Evolutionary conservation across 2,888 invertebrate genomes (phyloP), one percentile per base, ranked within the genome.

Genomic region (Andrena bicolor): DNA sequence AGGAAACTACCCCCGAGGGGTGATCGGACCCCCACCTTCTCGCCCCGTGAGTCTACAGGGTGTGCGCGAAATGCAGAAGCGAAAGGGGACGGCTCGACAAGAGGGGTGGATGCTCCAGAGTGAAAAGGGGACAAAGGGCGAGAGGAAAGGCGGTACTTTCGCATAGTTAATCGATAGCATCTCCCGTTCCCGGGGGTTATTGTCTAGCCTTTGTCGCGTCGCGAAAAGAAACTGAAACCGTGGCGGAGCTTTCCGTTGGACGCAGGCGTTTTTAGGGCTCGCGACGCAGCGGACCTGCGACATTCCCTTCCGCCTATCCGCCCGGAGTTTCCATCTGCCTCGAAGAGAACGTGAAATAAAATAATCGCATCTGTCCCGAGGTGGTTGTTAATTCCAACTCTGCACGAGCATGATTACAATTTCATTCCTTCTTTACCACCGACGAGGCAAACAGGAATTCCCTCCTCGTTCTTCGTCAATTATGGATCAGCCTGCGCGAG

Each of bases 111-210:
- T 41, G 65, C 58, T 32, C 48, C 53, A 72, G 51, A 48, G 23
- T 41, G 23, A n/a, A 72, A 73, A 48, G 66, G 70, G 84, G 51
- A 74, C 71, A 73, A 75, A 73, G 77, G 51, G 60, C 8, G 53
- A 53, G 72, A 70, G 85, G 66, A 74, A 71, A 80, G 87, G 87
- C 80, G 87, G 86, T 48, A 74, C 85, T 76, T 73, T 61, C 63
- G 83, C 82, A 86, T 74, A 60, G 88, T 85, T 87, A 87, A 88
- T 88, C 88, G 88, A 88, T 88, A 88, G 80, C 81, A 80, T 88
- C 76, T 88, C 76, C 77, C 76, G 74, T 76, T 75, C 74, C 41
- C 76, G 63, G 13, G 13, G 51, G n/a, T 16, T 35, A 56, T 80
- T 75, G 65, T 74, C 68, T 35, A 63, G 28, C 60, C 28, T 53